These are phyloP conservation scores for Palythoa grandis DNA, from an alignment of 92 coral and sea anemone species.

Conservation along the genomic window DNA sequence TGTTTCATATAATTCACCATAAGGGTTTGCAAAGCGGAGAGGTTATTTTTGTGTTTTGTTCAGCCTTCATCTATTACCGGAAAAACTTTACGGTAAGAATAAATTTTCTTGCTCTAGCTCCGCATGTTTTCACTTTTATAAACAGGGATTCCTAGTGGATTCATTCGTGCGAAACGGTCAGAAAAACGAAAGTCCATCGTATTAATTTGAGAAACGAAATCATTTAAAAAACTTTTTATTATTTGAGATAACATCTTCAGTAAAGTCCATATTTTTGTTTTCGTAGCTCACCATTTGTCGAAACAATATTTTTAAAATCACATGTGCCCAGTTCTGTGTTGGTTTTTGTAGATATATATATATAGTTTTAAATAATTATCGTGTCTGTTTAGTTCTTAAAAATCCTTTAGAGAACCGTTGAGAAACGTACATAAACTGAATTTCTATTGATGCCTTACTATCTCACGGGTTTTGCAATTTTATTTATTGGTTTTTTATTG, in stretches of 20 bases:
- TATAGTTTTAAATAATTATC: background rate
- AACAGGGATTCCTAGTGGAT: background rate
- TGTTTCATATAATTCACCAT: background rate
- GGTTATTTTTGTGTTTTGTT: background rate
- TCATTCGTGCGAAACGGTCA: too few species aligned
- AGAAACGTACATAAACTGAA: background rate
- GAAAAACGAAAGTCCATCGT: background rate
- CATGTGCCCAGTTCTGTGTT: background rate
- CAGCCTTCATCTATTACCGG: background rate
- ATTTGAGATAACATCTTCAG: background rate
- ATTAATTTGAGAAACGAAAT: background rate
- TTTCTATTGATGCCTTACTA: background rate
- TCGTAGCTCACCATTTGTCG: background rate
- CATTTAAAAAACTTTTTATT: background rate
- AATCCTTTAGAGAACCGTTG: background rate
- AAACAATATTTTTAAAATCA: background rate
- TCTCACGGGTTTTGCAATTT: background rate
- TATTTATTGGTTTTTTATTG: background rate
- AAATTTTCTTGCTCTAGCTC: background rate
- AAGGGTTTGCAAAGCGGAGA: background rate
- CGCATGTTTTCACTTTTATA: background rate
- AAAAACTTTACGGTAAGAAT: background rate
- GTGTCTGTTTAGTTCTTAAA: background rate
- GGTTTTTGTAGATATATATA: background rate
- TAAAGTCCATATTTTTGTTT: background rate